Evolutionary conservation across 2,888 invertebrate genomes (phyloP), one percentile per base, ranked within the genome.

Genomic region (Alentia gelatinosa): DNA sequence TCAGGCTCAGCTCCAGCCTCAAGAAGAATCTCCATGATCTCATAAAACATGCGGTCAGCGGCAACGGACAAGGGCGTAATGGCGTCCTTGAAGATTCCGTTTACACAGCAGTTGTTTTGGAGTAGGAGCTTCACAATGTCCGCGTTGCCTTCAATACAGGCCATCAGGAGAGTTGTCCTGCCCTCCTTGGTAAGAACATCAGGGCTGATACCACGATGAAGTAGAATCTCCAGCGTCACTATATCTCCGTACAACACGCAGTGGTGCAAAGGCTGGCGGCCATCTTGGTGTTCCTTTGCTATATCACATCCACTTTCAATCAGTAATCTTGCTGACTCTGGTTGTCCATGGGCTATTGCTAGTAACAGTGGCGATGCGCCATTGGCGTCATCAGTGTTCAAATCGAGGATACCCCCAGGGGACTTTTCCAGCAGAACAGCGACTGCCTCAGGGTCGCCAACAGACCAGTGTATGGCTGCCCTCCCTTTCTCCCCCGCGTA

Each of bases 331-430:
- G 92, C 91, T 23, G 93, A 90, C 30, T 92, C 86, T 4, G 92
- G 91, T 47, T 92, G 90, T 3, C 89, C 50, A 84, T 93, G 92
- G n/a, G 93, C 93, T 23, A 92, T 92, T 1, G 92, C 92, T 1
- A 93, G 91, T 0, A 92, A 89, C 23, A 93, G 79, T 19, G 92
- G 92, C 15, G 92, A 84, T 9, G 92, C 93, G 4, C 92, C 92
- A 83, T 92, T 91, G 40, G 40, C 89, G 63, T 93, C 93, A 12
- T 91, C 33, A 4, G 63, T 42, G 50, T 92, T 63, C 23, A 92
- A 30, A 39, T 91, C 68, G 5, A 91, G 90, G 1, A 3, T 3
- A 1, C 33, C 33, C 30, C 26, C 26, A 30, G 47, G 86, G 4
- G 75, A 39, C 30, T 90, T 42, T 35, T 90, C 86, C 30, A 93